A percentile compares a stretch with the other conserved stretches of the same genome.
Evolutionary conservation across 2,888 invertebrate genomes (phyloP).

Genomic region (Orthosia gracilis): DNA sequence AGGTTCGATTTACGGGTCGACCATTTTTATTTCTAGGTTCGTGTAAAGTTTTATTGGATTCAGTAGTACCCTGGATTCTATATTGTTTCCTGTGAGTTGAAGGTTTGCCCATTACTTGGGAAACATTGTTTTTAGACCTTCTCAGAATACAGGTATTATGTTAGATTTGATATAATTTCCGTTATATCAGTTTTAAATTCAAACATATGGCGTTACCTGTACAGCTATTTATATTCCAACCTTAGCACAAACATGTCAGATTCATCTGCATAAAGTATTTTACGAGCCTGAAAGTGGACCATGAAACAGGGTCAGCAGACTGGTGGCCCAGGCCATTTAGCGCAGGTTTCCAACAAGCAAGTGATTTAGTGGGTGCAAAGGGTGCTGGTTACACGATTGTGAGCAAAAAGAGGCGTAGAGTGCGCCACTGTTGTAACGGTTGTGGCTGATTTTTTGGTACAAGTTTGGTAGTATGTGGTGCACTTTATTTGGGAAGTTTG

Average conservation of each 20-base stretch:
- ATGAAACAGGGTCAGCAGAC: slow-evolving; percentile 48
- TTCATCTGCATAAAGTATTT: slow-evolving; percentile 51
- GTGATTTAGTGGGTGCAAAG: slow-evolving; percentile 54
- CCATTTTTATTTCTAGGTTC: too few species aligned
- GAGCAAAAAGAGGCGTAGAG: slow-evolving; percentile 31
- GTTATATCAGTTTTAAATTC: background rate
- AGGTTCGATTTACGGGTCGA: too few species aligned
- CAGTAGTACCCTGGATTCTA: too few species aligned
- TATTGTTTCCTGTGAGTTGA: too few species aligned
- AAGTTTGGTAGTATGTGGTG: too few species aligned
- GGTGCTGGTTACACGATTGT: slow-evolving; percentile 36
- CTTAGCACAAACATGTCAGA: slow-evolving; percentile 24
- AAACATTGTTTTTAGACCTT: too few species aligned
- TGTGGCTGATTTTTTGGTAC: slow-evolving; percentile 9
- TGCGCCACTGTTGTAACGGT: slow-evolving; percentile 20
- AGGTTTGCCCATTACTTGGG: too few species aligned
- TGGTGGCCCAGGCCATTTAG: slow-evolving; percentile 42
- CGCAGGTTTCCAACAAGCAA: slow-evolving; percentile 39
- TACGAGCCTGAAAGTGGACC: slow-evolving; percentile 41
- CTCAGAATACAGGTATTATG: too few species aligned
- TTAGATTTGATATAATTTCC: background rate
- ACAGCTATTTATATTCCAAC: background rate
- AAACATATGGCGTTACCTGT: too few species aligned
- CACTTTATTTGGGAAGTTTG: background rate
- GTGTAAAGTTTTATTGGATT: too few species aligned